A percentile compares a stretch with the other conserved stretches of the same genome.
Conservation (phyloP, 92 coral and sea anemone species). For the Epizoanthus ramosus region DNA sequence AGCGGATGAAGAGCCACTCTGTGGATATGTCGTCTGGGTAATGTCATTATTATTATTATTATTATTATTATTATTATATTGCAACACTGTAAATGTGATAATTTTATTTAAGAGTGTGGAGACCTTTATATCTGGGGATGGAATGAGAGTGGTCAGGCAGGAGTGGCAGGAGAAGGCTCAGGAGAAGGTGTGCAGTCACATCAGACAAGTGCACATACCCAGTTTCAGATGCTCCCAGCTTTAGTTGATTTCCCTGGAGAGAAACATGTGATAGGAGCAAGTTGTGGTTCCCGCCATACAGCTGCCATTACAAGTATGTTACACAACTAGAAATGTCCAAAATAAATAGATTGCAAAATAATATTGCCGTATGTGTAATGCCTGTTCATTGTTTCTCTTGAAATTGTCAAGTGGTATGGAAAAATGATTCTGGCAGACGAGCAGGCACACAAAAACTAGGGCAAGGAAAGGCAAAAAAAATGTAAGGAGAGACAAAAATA, state of each 20-base stretch:
- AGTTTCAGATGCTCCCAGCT: slow-evolving; percentile 68
- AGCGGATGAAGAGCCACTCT: no score
- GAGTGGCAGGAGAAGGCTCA: slow-evolving; percentile 57
- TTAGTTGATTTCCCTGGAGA: slow-evolving; percentile 61
- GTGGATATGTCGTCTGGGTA: no score
- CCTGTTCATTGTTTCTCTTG: no score
- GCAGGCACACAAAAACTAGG: no score
- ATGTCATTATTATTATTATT: no score
- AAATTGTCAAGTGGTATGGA: no score
- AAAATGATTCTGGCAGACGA: no score
- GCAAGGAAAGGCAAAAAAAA: no score
- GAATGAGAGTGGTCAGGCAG: slow-evolving; percentile 96
- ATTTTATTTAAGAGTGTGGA: slow-evolving; percentile 63
- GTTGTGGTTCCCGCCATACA: slow-evolving; percentile 94
- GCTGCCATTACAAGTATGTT: slow-evolving; percentile 78
- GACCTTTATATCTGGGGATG: slow-evolving; percentile 99
- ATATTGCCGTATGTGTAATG: no score
- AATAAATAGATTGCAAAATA: no score
- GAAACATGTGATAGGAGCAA: slow-evolving; percentile 63
- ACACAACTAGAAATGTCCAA: background rate
- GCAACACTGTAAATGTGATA: background rate
- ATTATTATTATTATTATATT: no score
- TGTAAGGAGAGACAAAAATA: no score
- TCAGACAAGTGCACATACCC: slow-evolving; percentile 34
- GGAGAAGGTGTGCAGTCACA: slow-evolving; percentile 30